A percentile compares a stretch with the other conserved stretches of the same genome.
These are phyloP conservation scores for Amphiura filiformis DNA, from an alignment of 35 echinoderm and acorn worm genomes.

Conservation along the genomic window DNA sequence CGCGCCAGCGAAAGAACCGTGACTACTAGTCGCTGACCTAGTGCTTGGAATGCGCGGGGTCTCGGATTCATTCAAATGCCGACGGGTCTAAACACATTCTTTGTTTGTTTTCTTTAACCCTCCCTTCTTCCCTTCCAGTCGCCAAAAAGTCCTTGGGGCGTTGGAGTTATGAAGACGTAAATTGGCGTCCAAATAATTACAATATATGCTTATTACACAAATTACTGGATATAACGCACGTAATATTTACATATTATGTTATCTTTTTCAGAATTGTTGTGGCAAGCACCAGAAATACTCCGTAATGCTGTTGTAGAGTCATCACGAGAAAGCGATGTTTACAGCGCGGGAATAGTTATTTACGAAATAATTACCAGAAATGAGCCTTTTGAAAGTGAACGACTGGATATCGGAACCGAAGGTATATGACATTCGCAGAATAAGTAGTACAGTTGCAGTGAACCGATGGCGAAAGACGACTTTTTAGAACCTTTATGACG, in stretches of 20 bases:
- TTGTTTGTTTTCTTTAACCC: too few species aligned
- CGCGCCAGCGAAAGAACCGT: too few species aligned
- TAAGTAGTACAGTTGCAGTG: neutral
- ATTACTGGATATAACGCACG: neutral
- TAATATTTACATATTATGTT: neutral
- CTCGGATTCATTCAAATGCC: too few species aligned
- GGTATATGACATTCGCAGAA: neutral
- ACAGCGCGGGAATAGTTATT: constrained; percentile 61
- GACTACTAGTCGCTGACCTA: too few species aligned
- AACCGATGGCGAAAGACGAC: too few species aligned
- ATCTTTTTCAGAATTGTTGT: constrained; percentile 17
- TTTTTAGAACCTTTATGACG: neutral
- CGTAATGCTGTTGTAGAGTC: neutral
- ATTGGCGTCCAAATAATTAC: too few species aligned
- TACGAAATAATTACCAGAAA: constrained; percentile 61
- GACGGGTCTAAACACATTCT: too few species aligned
- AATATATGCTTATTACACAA: too few species aligned
- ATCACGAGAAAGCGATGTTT: constrained; percentile 54
- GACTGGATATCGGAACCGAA: constrained; percentile 15
- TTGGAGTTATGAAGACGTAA: too few species aligned
- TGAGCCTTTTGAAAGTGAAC: constrained; percentile 56
- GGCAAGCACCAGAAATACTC: constrained; percentile 48
- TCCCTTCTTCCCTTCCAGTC: too few species aligned
- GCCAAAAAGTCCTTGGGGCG: too few species aligned
- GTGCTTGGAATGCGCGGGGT: too few species aligned